These are phyloP conservation scores for Melanotaenia duboulayi DNA, from an alignment of 2,113 vertebrate species.

Conservation along the genomic window DNA sequence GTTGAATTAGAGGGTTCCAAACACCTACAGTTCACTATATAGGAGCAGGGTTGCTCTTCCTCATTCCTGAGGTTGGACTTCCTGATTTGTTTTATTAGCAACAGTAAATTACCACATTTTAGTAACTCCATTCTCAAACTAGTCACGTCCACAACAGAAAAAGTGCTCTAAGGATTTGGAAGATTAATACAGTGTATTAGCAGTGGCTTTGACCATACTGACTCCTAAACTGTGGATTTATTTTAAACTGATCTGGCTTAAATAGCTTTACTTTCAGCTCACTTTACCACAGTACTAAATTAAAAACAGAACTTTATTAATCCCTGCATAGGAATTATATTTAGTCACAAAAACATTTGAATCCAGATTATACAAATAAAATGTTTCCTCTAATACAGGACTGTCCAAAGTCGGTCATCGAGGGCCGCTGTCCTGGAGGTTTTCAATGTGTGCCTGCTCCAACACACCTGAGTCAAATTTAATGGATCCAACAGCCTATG, in stretches of 20 bases:
- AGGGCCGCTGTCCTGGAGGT: no score
- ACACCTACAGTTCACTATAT: not conserved
- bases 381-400: slow-evolving; percentile 15
- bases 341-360: not conserved
- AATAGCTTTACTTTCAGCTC: not conserved
- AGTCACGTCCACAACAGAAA: not conserved
- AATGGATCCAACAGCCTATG: no score
- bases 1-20: slow-evolving; percentile 8
- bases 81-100: slow-evolving; percentile 33
- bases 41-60: slow-evolving; percentile 27
- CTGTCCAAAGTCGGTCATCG: no score
- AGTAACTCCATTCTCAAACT: not conserved
- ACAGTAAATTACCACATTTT: not conserved
- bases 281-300: not conserved
- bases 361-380: not conserved
- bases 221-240: not conserved
- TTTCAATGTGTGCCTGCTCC: no score
- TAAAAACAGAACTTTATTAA: not conserved
- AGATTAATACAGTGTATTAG: not conserved
- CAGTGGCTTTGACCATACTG: not conserved
- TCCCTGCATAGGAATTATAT: not conserved
- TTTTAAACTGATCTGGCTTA: not conserved
- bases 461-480: no score
- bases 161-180: not conserved
- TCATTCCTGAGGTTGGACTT: slow-evolving; percentile 37